Evolutionary conservation across 1,140 invertebrate genomes (phyloP), one percentile per base, ranked within the genome.

Genomic region (Papilio dardanus): DNA sequence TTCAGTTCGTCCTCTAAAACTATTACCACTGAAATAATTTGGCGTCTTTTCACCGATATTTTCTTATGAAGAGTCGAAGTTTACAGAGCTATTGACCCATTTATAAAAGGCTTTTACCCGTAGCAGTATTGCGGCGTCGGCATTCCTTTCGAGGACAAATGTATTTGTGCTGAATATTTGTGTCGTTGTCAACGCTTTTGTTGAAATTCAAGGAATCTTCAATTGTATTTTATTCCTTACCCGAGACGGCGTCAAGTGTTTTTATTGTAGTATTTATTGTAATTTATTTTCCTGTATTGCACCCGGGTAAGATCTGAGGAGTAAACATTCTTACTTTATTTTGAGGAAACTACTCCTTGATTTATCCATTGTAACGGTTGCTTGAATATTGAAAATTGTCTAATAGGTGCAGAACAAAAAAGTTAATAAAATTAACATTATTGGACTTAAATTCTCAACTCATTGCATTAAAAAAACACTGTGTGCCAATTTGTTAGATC

Each of bases 151-250:
- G 71, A 73, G 71, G 42, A 73, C 71, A 73, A 73, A 73, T 73
- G 71, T 73, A 73, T 73, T 73, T 73, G 71, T 73, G 71, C 50
- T 73, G 71, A 73, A 73, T 73, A 73, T 73, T 73, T 73, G 71
- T 33, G 46, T 54, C 42, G 28, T 58, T 19, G 71, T 28, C 68
- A 40, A 37, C 24, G 19, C 71, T 54, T 33, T 73, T 73, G 71
- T 73, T 54, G 46, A 69, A 69, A 37, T 69, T 69, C 67, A 37
- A 35, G 19, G 71, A 54, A 58, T 73, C 71, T 54, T 73, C 30
- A 73, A 73, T 73, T 73, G 71, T 73, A 28, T 73, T 73, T 73
- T 73, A 73, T 73, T 73, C 42, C 35, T 19, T 54, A 16, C 30
- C 30, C 12, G 7, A 54, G 42, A 73, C 42, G 42, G 42, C 46